These are phyloP conservation scores for Napeogenes inachia DNA, from an alignment of 2,888 invertebrate genomes.

Conservation along the genomic window DNA sequence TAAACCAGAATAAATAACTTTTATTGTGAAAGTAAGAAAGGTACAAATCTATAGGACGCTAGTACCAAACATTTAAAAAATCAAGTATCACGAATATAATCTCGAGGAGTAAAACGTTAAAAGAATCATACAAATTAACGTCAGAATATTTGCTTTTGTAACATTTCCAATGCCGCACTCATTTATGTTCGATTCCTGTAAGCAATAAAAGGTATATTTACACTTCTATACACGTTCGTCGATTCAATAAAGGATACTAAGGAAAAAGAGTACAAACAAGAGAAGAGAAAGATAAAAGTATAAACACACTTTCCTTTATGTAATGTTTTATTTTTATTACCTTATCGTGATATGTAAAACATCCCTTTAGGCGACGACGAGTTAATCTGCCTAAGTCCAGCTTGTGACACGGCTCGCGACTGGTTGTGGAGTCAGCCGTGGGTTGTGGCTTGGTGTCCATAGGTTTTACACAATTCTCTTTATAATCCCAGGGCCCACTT, in stretches of 20 bases:
- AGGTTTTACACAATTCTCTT: conserved; percentile 65
- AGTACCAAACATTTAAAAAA: conserved; percentile 15
- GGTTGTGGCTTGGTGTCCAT: conserved; percentile 77
- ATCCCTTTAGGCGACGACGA: conserved; percentile 83
- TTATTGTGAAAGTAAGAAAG: conserved; percentile 70
- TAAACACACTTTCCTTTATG: too few relatives aligned
- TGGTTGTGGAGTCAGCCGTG: conserved; percentile 55
- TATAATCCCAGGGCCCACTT: conserved; percentile 43
- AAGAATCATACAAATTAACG: conserved; percentile 39
- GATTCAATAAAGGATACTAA: too few relatives aligned
- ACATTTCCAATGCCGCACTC: conserved; percentile 59
- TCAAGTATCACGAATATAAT: conserved; percentile 35
- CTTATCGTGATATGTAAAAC: conserved; percentile 85
- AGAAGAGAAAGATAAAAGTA: neutral
- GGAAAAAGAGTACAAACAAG: neutral
- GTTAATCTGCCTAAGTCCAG: conserved; percentile 82
- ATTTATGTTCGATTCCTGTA: conserved; percentile 63
- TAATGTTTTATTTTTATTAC: conserved; percentile 47
- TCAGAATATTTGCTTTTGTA: conserved; percentile 38
- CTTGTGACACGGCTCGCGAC: conserved; percentile 85
- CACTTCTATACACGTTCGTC: too few relatives aligned
- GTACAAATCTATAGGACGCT: conserved; percentile 51
- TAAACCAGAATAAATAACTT: conserved; percentile 54
- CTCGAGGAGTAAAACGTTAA: conserved; percentile 36
- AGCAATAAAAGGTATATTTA: conserved; percentile 7